Percentiles rank a stretch among this genome's conserved stretches.
These are phyloP conservation scores for Spilosoma lubricipeda DNA, from an alignment of 2,888 invertebrate species.

Conservation along the genomic window DNA sequence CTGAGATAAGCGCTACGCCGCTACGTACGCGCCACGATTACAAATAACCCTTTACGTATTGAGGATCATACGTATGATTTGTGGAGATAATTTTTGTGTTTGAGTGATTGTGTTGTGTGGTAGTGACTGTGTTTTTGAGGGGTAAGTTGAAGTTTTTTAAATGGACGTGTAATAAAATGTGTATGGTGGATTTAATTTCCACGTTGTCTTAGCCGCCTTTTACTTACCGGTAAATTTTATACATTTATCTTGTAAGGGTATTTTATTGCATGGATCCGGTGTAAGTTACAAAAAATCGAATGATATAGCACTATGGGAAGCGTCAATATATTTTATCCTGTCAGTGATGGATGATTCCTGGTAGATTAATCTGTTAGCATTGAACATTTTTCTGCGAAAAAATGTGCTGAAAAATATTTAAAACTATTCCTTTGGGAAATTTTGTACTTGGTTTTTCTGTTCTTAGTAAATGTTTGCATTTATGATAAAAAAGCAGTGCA, in stretches of 20 bases:
- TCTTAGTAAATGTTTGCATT: background rate
- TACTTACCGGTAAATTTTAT: background rate
- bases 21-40: constrained; percentile 34
- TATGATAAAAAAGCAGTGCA: too few relatives aligned
- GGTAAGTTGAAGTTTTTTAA: constrained; percentile 30
- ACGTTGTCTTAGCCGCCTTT: constrained; percentile 7
- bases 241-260: background rate
- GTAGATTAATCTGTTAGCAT: constrained; percentile 15
- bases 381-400: constrained; percentile 3
- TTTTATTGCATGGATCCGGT: background rate
- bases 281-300: constrained; percentile 2
- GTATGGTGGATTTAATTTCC: constrained; percentile 6
- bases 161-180: background rate
- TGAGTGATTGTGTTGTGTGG: constrained; percentile 47
- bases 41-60: constrained; percentile 43
- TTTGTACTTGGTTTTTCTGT: background rate
- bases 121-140: constrained; percentile 39
- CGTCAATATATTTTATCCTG: constrained; percentile 24
- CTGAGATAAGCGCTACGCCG: constrained; percentile 57
- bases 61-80: constrained; percentile 42
- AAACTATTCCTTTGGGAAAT: constrained; percentile 4
- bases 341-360: constrained; percentile 23
- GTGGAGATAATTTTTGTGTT: constrained; percentile 48
- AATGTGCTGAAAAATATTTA: constrained; percentile 9
- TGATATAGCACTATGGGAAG: constrained; percentile 8